Percentiles rank a stretch among this genome's conserved stretches.
phyloP scores from a whole-genome alignment of 1,140 invertebrate genomes.

The Cyrtorhinus lividipennis region DNA sequence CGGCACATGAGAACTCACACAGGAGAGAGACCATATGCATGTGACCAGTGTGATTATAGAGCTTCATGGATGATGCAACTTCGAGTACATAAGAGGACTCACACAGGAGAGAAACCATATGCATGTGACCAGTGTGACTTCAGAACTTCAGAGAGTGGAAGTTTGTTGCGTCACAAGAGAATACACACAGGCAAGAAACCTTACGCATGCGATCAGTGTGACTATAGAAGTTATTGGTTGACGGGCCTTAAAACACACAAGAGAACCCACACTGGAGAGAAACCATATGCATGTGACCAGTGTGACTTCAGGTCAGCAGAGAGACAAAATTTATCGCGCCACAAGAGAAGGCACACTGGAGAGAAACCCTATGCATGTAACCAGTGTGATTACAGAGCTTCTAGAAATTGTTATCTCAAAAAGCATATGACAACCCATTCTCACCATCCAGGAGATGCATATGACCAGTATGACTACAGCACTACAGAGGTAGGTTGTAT shows the following conservation, averaged over 20 bases:
- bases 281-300: constrained; percentile 28
- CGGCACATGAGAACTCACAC: neutral
- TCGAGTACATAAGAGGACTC: constrained; percentile 16
- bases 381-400: constrained; percentile 16
- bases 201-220: constrained; percentile 38
- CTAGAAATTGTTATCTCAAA: neutral
- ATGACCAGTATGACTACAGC: no score
- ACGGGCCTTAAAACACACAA: constrained; percentile 39
- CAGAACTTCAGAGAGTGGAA: neutral
- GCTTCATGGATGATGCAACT: neutral
- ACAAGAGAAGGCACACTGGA: constrained; percentile 22
- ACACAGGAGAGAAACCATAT: constrained; percentile 22
- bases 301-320: constrained; percentile 21
- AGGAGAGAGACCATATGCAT: neutral
- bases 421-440: neutral
- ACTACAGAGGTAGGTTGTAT: no score
- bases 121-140: constrained; percentile 22
- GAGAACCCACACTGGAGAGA: constrained; percentile 49
- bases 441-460: no score
- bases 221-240: constrained; percentile 33
- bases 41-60: neutral
- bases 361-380: constrained; percentile 23
- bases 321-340: constrained; percentile 10
- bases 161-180: constrained; percentile 26
- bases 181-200: constrained; percentile 37